Percentiles rank a stretch among this genome's conserved stretches.
phyloP scores from a whole-genome alignment of 2,888 invertebrate genomes.

The Sipha maydis region DNA sequence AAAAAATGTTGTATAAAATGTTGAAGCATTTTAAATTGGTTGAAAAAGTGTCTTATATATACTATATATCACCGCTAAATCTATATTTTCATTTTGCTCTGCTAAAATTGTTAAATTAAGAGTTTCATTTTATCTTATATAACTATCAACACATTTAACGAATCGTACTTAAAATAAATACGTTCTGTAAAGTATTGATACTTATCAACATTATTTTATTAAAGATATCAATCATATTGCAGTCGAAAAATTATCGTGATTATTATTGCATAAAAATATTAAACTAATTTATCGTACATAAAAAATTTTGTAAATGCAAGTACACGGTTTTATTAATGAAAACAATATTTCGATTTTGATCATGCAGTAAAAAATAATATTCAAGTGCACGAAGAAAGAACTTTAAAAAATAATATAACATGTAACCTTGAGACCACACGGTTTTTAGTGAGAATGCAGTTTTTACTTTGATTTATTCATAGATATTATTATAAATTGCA shows the following conservation, averaged over 20 bases:
- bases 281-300: background rate
- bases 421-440: slow-evolving; percentile 26
- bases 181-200: background rate
- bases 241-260: background rate
- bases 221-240: background rate
- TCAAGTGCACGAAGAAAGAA: slow-evolving; percentile 23
- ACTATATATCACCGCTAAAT: background rate
- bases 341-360: background rate
- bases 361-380: background rate
- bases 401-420: background rate
- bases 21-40: background rate
- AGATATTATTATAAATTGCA: slow-evolving; percentile 1
- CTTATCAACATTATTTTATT: background rate
- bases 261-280: background rate
- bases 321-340: background rate
- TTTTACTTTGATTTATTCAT: background rate
- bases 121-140: background rate
- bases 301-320: background rate
- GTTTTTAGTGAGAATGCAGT: background rate
- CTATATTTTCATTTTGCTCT: background rate
- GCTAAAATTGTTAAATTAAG: background rate
- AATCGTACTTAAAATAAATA: background rate
- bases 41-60: background rate
- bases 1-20: background rate
- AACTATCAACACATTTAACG: too few relatives aligned